Conservation (phyloP, 2,113 vertebrate species). For the Coptodon rendalli region DNA sequence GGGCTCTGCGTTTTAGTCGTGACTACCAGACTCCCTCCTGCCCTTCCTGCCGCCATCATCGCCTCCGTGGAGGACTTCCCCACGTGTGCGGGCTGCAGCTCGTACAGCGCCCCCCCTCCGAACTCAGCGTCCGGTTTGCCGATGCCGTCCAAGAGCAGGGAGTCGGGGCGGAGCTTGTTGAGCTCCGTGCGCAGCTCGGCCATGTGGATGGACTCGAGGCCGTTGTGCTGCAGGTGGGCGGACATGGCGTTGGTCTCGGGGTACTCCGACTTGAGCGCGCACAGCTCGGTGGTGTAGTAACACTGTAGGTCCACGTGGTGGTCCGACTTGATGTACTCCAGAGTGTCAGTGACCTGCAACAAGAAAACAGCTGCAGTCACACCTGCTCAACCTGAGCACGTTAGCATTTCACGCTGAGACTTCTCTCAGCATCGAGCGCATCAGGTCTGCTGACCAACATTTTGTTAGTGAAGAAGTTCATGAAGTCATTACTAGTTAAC, state of each 20-base stretch:
- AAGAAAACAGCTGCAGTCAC: background rate
- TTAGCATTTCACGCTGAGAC: too few relatives aligned
- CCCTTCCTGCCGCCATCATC: background rate
- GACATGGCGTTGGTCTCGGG: constrained; percentile 46
- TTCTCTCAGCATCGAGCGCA: background rate
- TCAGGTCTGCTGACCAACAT: background rate
- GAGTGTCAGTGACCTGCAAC: constrained; percentile 67
- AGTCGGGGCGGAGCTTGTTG: constrained; percentile 74
- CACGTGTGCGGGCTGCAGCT: constrained; percentile 37
- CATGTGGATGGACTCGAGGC: constrained; percentile 79
- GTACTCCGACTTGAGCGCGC: constrained; percentile 61
- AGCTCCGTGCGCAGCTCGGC: constrained; percentile 75
- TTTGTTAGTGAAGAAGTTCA: background rate
- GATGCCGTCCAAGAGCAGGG: constrained; percentile 57
- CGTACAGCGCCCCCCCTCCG: constrained; percentile 45
- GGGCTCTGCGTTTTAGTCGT: constrained; percentile 44
- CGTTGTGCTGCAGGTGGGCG: constrained; percentile 59
- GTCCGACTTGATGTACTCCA: constrained; percentile 77
- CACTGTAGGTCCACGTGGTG: constrained; percentile 74
- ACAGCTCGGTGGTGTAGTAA: constrained; percentile 70
- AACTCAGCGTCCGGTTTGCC: constrained; percentile 64
- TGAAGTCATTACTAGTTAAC: too few relatives aligned
- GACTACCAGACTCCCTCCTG: background rate
- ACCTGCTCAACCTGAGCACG: background rate
- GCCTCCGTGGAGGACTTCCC: background rate